These are phyloP conservation scores for Sinelater perroti DNA, from an alignment of 2,888 invertebrate species.

Conservation along the genomic window DNA sequence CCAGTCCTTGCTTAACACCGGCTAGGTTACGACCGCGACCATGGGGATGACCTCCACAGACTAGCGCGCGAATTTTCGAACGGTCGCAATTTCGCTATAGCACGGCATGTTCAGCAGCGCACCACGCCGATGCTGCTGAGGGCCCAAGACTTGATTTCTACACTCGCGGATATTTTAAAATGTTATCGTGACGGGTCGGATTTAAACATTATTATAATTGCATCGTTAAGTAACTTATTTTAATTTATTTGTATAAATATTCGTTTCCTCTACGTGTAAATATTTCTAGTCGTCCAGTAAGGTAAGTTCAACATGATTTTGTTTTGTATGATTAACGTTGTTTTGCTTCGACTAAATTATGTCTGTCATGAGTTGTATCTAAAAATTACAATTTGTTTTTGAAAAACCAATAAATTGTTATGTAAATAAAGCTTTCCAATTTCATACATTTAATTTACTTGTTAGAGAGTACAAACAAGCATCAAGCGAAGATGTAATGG, in stretches of 20 bases:
- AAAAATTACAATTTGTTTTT: too few relatives aligned
- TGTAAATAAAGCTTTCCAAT: too few relatives aligned
- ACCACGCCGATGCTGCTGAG: constrained; percentile 7
- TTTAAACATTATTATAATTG: constrained; percentile 18
- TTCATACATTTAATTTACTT: too few relatives aligned
- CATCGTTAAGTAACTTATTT: constrained; percentile 28
- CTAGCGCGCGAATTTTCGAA: constrained; percentile 50
- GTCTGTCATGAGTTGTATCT: too few relatives aligned
- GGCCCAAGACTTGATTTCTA: background rate
- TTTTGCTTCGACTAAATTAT: too few relatives aligned
- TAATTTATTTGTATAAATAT: constrained; percentile 34
- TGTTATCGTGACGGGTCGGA: constrained; percentile 29
- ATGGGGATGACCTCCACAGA: constrained; percentile 53
- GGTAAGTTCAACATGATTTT: constrained; percentile 26
- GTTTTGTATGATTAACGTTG: too few relatives aligned
- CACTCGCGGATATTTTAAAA: constrained; percentile 15
- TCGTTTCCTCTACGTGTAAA: constrained; percentile 30
- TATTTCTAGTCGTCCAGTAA: constrained; percentile 36
- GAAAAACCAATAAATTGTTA: too few relatives aligned
- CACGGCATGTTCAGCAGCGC: too few relatives aligned
- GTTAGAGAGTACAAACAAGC: too few relatives aligned
- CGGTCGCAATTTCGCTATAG: background rate
- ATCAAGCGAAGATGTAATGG: too few relatives aligned
- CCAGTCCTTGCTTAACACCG: constrained; percentile 56
- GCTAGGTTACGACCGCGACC: constrained; percentile 53